A percentile compares a stretch with the other conserved stretches of the same genome.
Conservation (phyloP, 2,888 invertebrate genomes). For the Amphimallon solstitiale region DNA sequence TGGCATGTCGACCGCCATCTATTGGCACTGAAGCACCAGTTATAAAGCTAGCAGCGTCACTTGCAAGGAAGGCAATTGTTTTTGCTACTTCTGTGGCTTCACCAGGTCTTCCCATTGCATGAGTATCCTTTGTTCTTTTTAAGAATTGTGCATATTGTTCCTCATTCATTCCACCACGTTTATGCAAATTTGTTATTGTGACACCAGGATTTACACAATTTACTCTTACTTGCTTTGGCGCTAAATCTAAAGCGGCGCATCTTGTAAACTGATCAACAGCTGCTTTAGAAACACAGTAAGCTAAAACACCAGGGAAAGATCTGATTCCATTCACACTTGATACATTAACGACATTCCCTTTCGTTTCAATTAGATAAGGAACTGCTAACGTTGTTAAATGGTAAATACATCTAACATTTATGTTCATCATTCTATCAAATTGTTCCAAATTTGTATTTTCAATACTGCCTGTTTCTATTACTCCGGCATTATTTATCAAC, state of each 20-base stretch:
- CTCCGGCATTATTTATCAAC: conserved; percentile 91
- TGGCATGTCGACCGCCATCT: conserved; percentile 94
- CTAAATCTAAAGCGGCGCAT: conserved; percentile 89
- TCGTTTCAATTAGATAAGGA: conserved; percentile 83
- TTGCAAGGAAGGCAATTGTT: conserved; percentile 91
- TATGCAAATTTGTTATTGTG: conserved; percentile 87
- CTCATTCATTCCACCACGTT: conserved; percentile 84
- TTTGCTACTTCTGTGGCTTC: conserved; percentile 87
- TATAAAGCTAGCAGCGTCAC: conserved; percentile 86
- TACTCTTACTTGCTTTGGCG: conserved; percentile 83
- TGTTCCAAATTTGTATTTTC: conserved; percentile 88
- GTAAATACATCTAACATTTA: conserved; percentile 86
- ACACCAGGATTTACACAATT: conserved; percentile 96
- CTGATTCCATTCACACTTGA: conserved; percentile 94
- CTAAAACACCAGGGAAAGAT: conserved; percentile 88
- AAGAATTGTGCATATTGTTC: conserved; percentile 86
- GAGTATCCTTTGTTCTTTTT: conserved; percentile 85
- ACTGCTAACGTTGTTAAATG: conserved; percentile 87
- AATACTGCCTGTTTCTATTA: conserved; percentile 82
- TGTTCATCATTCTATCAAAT: conserved; percentile 89
- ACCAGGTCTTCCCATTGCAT: conserved; percentile 91
- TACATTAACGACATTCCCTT: conserved; percentile 94
- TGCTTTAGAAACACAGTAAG: conserved; percentile 93
- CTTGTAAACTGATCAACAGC: conserved; percentile 95
- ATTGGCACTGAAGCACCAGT: conserved; percentile 91